These are phyloP conservation scores for Calameuta pallipes DNA, from an alignment of 2,888 invertebrate species.

Conservation along the genomic window DNA sequence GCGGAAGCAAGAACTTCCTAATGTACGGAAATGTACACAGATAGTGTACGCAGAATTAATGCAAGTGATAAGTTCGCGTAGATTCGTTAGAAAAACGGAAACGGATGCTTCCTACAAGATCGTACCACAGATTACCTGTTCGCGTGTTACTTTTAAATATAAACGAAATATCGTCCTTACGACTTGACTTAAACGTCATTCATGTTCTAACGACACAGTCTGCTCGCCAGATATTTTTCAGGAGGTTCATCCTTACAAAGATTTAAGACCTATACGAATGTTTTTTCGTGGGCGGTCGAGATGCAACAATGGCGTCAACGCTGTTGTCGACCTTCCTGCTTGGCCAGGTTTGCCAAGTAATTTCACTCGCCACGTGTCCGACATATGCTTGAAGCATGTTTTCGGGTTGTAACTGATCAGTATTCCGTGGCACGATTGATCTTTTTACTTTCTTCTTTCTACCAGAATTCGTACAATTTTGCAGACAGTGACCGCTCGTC, in stretches of 20 bases:
- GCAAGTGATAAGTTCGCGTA: neutral
- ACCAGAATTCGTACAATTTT: neutral
- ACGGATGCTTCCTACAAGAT: neutral
- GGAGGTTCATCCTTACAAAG: neutral
- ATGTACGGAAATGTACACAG: neutral
- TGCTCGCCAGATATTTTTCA: neutral
- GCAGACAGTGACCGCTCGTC: neutral
- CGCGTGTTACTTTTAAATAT: neutral
- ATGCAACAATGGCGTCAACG: constrained; percentile 2
- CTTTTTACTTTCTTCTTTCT: constrained; percentile 22
- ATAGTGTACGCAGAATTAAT: neutral
- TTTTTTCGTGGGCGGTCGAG: constrained; percentile 3
- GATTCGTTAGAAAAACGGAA: neutral
- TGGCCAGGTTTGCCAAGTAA: constrained; percentile 6
- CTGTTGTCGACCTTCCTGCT: neutral
- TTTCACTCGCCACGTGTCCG: constrained; percentile 39
- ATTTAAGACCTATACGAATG: neutral
- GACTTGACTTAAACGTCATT: neutral
- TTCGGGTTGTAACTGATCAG: constrained; percentile 35
- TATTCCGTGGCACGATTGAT: constrained; percentile 47
- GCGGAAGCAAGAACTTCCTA: neutral
- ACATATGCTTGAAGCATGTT: constrained; percentile 35
- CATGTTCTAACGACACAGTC: neutral
- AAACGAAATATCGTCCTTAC: neutral
- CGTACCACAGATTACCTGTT: neutral